Base-by-base conservation (phyloP, 2,113 vertebrate species). In the Macaca nemestrina region DNA sequence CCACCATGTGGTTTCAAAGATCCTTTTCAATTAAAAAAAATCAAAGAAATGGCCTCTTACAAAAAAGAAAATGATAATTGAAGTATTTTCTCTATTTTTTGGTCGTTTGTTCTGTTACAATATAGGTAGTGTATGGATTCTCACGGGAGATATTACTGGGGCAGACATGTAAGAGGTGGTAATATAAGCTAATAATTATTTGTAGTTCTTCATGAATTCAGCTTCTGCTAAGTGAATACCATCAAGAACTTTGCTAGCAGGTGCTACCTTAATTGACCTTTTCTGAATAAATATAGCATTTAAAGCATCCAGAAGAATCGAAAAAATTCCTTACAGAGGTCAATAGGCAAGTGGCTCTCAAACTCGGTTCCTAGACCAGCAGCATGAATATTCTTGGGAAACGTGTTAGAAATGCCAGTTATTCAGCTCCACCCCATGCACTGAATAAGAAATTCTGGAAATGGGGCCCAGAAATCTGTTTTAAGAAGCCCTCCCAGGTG, bases 1-100 rank as follows among this genome's bases (percentile, higher is more conserved):
- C 98, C 99, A 98, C 98, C 99, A 94, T 97, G 98, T 98, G 99
- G 99, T 78, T 92, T 87, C 50, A 68, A 67, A 78, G 64, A 8
- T 67, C 55, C 52, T 95, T 86, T 95, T 96, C 98, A 95, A 81
- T 79, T 20, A 6, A 57, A 14, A 1, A 1, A 61, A 13, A 13
- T 64, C 40, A 18, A 32, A 87, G 45, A 38, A 45, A 55, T 2
- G 14, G 3, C 64, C 38, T 93, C 27, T 68, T 27, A 50, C 8
- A 1, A 87, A 85, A 94, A 48, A 5, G 4, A 48, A 35, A 45
- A 59, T 25, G 4, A 43, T 25, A 48, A 92, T 16, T 13, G 7
- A 61, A 70, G 3, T 18, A 17, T 22, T 43, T 52, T 91, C 22
- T 78, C 38, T 73, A 12, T 10, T 57, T 94, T 84, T 52, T 72